Percentiles rank a stretch among this genome's conserved stretches.
phyloP scores from a whole-genome alignment of 2,888 invertebrate genomes.

The Cephus sareptanus region DNA sequence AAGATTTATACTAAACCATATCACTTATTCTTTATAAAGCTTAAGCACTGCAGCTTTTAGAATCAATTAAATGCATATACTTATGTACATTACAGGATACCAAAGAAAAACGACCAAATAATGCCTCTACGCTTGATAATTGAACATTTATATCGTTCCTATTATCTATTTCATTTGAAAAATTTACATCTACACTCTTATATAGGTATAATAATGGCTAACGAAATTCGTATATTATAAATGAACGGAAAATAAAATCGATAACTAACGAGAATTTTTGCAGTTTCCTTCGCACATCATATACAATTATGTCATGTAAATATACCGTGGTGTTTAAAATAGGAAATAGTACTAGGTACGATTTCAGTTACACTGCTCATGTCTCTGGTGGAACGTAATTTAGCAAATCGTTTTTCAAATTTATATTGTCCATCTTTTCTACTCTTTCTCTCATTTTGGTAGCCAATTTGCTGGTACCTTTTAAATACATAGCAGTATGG shows the following conservation, averaged over 20 bases:
- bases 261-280: background rate
- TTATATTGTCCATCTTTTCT: conserved; percentile 35
- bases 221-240: background rate
- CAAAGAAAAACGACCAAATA: conserved; percentile 16
- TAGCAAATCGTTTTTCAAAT: conserved; percentile 39
- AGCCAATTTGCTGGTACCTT: conserved; percentile 46
- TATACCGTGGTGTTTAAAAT: background rate
- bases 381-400: conserved; percentile 43
- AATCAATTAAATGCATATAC: background rate
- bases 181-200: conserved; percentile 19
- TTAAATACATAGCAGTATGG: conserved; percentile 73
- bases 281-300: no score
- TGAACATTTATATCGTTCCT: conserved; percentile 1
- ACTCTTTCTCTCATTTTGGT: conserved; percentile 47
- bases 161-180: conserved; percentile 11
- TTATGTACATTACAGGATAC: background rate
- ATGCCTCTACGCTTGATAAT: conserved; percentile 18
- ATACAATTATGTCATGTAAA: background rate
- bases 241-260: background rate
- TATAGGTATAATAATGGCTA: conserved; percentile 3
- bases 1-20: background rate
- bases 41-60: background rate
- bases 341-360: background rate
- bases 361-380: background rate
- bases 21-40: background rate